A percentile compares a stretch with the other conserved stretches of the same genome.
phyloP scores from a whole-genome alignment of 1,140 invertebrate genomes.

The Drosophila tsacasi region DNA sequence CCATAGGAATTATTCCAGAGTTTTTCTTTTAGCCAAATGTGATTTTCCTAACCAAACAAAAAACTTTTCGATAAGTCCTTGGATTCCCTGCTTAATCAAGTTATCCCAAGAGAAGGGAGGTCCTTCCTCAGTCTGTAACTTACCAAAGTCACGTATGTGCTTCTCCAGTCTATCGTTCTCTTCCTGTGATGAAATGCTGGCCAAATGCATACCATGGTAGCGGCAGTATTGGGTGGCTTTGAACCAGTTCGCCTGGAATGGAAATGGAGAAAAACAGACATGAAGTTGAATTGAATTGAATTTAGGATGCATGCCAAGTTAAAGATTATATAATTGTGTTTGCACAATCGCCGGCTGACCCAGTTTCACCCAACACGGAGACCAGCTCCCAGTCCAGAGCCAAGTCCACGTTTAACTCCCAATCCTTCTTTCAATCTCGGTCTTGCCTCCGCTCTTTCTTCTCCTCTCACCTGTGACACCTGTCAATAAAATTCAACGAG shows the following conservation, averaged over 20 bases:
- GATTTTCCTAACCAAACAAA: background rate
- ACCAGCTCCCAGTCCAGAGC: slow-evolving; percentile 11
- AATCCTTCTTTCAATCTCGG: slow-evolving; percentile 29
- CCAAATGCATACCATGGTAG: slow-evolving; percentile 96
- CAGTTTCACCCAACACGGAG: slow-evolving; percentile 20
- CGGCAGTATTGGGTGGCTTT: slow-evolving; percentile 95
- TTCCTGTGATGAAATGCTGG: slow-evolving; percentile 94
- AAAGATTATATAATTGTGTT: slow-evolving; percentile 54
- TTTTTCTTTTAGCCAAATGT: background rate
- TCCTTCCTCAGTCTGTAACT: slow-evolving; percentile 44
- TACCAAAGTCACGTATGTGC: slow-evolving; percentile 92
- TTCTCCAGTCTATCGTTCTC: slow-evolving; percentile 95
- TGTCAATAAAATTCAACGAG: slow-evolving; percentile 60
- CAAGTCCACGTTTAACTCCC: background rate
- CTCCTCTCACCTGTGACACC: slow-evolving; percentile 31
- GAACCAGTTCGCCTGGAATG: slow-evolving; percentile 95
- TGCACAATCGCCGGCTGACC: slow-evolving; percentile 43
- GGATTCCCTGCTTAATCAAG: background rate
- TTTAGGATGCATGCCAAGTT: slow-evolving; percentile 49
- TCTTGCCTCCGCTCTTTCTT: background rate
- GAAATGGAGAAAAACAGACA: slow-evolving; percentile 14
- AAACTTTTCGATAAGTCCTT: background rate
- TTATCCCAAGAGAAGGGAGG: background rate
- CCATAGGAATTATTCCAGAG: too few species aligned
- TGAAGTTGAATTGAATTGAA: slow-evolving; percentile 39